Base-by-base conservation (phyloP, 1,140 invertebrate species). In the Phocides pigmalion region DNA sequence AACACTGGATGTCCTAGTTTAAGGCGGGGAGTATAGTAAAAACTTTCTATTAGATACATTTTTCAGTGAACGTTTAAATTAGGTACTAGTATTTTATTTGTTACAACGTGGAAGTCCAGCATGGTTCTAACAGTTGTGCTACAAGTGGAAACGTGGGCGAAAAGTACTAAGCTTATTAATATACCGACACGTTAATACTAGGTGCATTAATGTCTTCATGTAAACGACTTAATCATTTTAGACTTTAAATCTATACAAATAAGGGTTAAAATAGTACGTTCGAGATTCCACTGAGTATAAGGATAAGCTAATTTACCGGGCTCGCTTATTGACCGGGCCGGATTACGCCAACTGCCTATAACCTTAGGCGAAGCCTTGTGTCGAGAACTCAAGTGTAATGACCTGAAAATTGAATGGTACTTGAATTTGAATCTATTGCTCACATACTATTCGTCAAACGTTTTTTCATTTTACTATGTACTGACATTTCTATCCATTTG, bases 221-320 rank as follows among this genome's bases (percentile, higher is more conserved):
- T 4, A 5, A 42, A 1, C 1, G 4, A 22, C 6, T 5, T n/a
- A 14, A 5, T 4, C n/a, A 47, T 22, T 11, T 22, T 47, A 11
- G 14, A 12, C 44, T 47, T 17, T 25, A 47, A 1, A 2, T 0
- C n/a, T 12, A 12, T 47, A 12, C 4, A 12, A 22, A 22, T 3
- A 47, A 22, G n/a, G 16, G 19, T 47, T 12, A 22, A 3, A 25
- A 12, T 47, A 0, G 11, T 0, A 22, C 16, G 44, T 0, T 3
- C 19, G 1, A 1, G n/a, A 3, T 22, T 0, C 6, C 37, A n/a
- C 37, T 41, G 37, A 11, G 20, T 22, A 3, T 20, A 19, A n/a
- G 19, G 44, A 47, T 47, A 25, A 47, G 44, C 44, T 47, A 47
- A 47, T 47, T 22, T 47, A 47, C 44, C 44, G 16, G 16, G 44